Base-by-base conservation (phyloP, 2,888 invertebrate genomes). In the Drosophila borborema region DNA sequence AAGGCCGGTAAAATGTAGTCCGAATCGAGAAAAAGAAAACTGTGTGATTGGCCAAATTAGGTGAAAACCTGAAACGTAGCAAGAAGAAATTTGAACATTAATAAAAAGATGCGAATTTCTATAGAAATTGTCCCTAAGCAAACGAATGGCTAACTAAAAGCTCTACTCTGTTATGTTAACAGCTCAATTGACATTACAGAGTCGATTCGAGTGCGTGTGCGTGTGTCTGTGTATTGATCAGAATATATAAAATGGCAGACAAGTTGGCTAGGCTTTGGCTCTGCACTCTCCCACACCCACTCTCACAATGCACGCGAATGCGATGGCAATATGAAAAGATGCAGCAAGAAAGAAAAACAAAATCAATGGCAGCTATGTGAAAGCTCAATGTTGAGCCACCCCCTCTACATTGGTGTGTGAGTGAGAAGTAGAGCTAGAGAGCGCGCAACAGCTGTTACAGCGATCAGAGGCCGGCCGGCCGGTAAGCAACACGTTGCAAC, bases 11-110 rank as follows among this genome's bases (percentile, higher is more conserved):
- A 43, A 51, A 63, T 72, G 80, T 48, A 80, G 80, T 80, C 81
- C 60, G 40, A 60, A 59, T 59, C 59, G 28, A 66, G 51, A 68
- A 36, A 48, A 53, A 67, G 41, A 49, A 67, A 48, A 49, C 20
- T 36, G 40, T 58, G 72, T 78, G 76, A 81, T 83, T 84, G 76
- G 81, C 82, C 87, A 86, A 89, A 83, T 73, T 72, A 70, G 53
- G 31, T 73, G 71, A 84, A 79, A 81, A 84, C 82, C 89, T 89
- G 89, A 31, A 77, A 72, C 14, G 36, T 48, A 34, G 71, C 8
- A 64, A 60, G 34, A 72, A 59, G 40, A 72, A 34, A 41, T n/a
- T 14, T 48, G 14, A 49, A 23, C 36, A 48, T 64, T 31, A 72
- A 40, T 49, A 18, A 23, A 31, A 18, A n/a, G 9, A 43, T 48